Evolutionary conservation across 2,113 vertebrate genomes (phyloP).

Genomic region (Phyllostomus discolor): DNA sequence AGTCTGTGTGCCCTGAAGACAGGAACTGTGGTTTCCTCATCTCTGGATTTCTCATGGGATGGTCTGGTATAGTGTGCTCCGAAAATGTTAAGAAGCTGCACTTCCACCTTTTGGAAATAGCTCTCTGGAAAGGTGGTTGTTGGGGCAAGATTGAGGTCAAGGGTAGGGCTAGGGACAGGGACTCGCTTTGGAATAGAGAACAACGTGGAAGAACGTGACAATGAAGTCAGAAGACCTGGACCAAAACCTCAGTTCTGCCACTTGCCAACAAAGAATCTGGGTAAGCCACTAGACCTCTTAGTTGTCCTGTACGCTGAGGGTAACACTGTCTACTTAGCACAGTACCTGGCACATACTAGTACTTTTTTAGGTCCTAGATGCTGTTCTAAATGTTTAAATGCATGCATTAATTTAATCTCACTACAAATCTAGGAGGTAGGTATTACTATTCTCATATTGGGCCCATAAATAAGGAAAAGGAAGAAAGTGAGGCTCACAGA

Average conservation of each 20-base stretch:
- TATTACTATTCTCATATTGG: neutral
- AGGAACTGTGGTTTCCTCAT: neutral
- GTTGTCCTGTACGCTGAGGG: neutral
- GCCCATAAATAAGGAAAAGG: neutral
- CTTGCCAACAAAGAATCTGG: neutral
- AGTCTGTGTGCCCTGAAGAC: neutral
- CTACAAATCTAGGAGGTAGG: neutral
- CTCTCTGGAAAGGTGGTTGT: neutral
- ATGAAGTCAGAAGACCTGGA: neutral
- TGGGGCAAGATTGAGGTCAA: neutral
- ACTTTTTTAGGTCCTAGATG: neutral
- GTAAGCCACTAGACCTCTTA: neutral
- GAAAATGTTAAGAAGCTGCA: neutral
- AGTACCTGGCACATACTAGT: neutral
- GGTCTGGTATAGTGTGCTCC: neutral
- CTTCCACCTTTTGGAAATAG: neutral
- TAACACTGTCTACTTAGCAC: neutral
- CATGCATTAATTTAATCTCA: neutral
- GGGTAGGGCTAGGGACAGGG: fast-evolving
- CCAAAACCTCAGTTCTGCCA: neutral
- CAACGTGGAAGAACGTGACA: neutral
- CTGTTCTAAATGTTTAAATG: neutral
- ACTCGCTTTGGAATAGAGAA: neutral
- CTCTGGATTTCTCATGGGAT: neutral
- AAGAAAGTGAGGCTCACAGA: neutral